Evolutionary conservation across 2,797 vertebrate species (phyloP), one percentile per base, ranked within the genome.

Genomic region (Phalloptychus januarius): DNA sequence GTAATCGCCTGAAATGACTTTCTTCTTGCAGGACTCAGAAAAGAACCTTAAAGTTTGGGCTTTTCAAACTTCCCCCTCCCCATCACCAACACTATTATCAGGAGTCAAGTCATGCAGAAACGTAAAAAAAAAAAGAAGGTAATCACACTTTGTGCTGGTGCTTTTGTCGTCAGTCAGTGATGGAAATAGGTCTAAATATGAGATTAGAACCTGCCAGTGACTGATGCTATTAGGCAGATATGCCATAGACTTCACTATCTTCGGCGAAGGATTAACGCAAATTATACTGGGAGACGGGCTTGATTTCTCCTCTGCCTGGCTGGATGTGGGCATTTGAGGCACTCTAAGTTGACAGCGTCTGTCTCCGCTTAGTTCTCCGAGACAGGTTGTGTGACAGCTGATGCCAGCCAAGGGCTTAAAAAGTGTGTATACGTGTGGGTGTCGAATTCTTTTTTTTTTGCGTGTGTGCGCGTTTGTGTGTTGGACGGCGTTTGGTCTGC

Each of bases 211-310:
- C 94, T 92, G 91, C 89, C 92, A 88, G 85, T 95, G 94, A 95
- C 94, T 94, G 95, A 95, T 95, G 94, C 93, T 95, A 95, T 95
- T 95, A 94, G 92, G 89, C 94, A 95, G 95, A 95, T 95, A 95
- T 93, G 94, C 92, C 94, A 86, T 93, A 93, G 90, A 94, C 93
- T 93, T 95, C 93, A 93, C 94, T 94, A 94, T 95, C 94, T 94
- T 89, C 91, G 90, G 89, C 93, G 91, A 94, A 94, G 94, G 95
- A 95, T 95, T 95, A 95, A 92, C 79, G 92, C 91, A 94, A 94
- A 94, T 95, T 94, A 94, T 94, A 91, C 92, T 83, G 91, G 91
- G 90, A 93, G 94, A 95, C 91, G 90, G 95, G 91, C 93, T 92
- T 94, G 94, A 94, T 94, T 94, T 94, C 86, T 91, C 89, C 93